A percentile compares a stretch with the other conserved stretches of the same genome.
Conservation (phyloP, 2,797 vertebrate genomes). For the Pteropus rufus region DNA sequence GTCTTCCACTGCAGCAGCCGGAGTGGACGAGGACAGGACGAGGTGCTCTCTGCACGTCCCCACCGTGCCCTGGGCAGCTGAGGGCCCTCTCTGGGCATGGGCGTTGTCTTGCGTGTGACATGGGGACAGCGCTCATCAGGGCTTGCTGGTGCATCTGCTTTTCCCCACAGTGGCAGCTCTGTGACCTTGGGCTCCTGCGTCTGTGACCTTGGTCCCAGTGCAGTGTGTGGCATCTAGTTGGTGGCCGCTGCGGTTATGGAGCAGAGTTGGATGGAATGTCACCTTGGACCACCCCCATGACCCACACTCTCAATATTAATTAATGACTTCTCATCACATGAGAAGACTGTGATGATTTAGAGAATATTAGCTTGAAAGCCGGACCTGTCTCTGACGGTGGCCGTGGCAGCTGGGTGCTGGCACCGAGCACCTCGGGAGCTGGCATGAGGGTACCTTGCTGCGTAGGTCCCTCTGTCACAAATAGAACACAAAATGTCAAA, state of each 20-base stretch:
- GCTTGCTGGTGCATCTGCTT: no score
- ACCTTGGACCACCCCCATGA: fast-evolving
- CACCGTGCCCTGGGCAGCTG: no score
- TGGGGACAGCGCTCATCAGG: no score
- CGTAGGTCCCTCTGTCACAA: background rate
- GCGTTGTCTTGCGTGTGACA: no score
- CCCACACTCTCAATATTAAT: fast-evolving
- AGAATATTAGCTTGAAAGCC: background rate
- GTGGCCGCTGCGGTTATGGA: fast-evolving
- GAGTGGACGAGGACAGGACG: no score
- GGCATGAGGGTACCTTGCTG: fast-evolving
- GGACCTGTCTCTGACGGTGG: fast-evolving
- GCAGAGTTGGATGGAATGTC: fast-evolving
- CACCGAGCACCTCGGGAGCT: fast-evolving
- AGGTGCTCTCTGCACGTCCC: no score
- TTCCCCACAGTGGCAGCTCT: background rate
- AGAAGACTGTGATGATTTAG: background rate
- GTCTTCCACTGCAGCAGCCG: no score
- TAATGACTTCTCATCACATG: fast-evolving
- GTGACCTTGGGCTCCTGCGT: fast-evolving
- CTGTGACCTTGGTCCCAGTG: no score
- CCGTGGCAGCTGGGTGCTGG: fast-evolving
- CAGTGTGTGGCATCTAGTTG: fast-evolving
- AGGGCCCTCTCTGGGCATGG: no score
- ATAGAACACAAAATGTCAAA: background rate